phyloP scores from a whole-genome alignment of 2,797 vertebrate species.

The Manis pentadactyla region DNA sequence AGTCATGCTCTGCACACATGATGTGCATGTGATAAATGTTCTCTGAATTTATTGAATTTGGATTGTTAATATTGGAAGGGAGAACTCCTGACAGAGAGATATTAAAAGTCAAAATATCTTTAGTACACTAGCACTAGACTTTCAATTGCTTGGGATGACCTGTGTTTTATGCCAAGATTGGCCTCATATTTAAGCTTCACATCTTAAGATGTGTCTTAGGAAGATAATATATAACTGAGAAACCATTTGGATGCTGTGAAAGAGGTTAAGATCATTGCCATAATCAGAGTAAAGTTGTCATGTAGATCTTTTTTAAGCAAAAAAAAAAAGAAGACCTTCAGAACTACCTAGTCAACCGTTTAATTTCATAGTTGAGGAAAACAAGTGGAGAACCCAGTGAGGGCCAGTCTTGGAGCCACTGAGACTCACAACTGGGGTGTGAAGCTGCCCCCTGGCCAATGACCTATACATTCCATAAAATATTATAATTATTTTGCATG shows the following conservation, averaged over 20 bases:
- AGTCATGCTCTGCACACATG: neutral
- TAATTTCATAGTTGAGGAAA: neutral
- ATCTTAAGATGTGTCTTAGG: neutral
- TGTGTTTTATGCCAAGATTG: slow-evolving; percentile 38
- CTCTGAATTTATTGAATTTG: neutral
- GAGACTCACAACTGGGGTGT: neutral
- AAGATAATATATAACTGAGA: neutral
- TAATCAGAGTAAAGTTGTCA: neutral
- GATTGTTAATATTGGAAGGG: neutral
- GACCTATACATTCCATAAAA: neutral
- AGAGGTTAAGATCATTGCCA: neutral
- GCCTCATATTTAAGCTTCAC: neutral
- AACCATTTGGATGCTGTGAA: neutral
- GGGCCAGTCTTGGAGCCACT: neutral
- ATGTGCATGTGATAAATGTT: neutral
- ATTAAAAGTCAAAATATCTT: neutral
- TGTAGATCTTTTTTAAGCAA: neutral
- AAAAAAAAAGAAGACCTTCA: neutral
- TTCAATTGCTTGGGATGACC: neutral
- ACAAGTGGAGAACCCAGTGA: neutral
- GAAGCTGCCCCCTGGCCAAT: neutral
- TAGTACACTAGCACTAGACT: neutral
- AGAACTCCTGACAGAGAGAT: neutral
- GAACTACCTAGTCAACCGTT: neutral
- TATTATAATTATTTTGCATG: neutral